These are phyloP conservation scores for Paedocypris micromegethes DNA, from an alignment of 2,797 vertebrate genomes.

Conservation along the genomic window DNA sequence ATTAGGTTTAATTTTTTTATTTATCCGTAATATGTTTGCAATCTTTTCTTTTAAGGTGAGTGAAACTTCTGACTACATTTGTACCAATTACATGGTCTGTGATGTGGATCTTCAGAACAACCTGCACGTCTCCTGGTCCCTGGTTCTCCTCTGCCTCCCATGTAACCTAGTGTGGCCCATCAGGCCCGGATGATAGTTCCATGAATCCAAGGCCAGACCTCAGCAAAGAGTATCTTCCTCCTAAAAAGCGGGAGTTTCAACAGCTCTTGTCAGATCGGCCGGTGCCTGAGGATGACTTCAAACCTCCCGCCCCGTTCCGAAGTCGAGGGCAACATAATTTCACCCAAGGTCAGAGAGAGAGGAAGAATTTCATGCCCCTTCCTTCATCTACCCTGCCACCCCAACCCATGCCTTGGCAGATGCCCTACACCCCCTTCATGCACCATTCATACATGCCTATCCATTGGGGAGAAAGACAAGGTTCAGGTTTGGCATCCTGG, in stretches of 20 bases:
- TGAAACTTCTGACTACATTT: slow-evolving; percentile 46
- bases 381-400: slow-evolving; percentile 56
- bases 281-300: slow-evolving; percentile 67
- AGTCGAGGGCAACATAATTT: slow-evolving; percentile 57
- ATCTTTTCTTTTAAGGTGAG: slow-evolving; percentile 57
- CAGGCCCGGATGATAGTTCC: slow-evolving; percentile 69
- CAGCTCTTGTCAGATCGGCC: slow-evolving; percentile 67
- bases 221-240: slow-evolving; percentile 77
- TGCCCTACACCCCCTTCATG: slow-evolving; percentile 60
- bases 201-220: slow-evolving; percentile 79
- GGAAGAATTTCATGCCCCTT: slow-evolving; percentile 52
- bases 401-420: slow-evolving; percentile 63
- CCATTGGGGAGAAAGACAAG: slow-evolving; percentile 61
- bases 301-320: slow-evolving; percentile 68
- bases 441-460: slow-evolving; percentile 61
- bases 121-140: slow-evolving; percentile 61
- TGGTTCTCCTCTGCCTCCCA: slow-evolving; percentile 72
- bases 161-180: slow-evolving; percentile 72
- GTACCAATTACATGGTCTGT: slow-evolving; percentile 55
- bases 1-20: neutral
- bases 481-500: slow-evolving; percentile 64
- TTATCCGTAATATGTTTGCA: slow-evolving; percentile 1
- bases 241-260: slow-evolving; percentile 76
- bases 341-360: slow-evolving; percentile 59
- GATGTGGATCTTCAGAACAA: slow-evolving; percentile 68